A percentile compares a stretch with the other conserved stretches of the same genome.
Evolutionary conservation across 23 tunicate species (phyloP).

Genomic region (Aplidium turbinatum): DNA sequence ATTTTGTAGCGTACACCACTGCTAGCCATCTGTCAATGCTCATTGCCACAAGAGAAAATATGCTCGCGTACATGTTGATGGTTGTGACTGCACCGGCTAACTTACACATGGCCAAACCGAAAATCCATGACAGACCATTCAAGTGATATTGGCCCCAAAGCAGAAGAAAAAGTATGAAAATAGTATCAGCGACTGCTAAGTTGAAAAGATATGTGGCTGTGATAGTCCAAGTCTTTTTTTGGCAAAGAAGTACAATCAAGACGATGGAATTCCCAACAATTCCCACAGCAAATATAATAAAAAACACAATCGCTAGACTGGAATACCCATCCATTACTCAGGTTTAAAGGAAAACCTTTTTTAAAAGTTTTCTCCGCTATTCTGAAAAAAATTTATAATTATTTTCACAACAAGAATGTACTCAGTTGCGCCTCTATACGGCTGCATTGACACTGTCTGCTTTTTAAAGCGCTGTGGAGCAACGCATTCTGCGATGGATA

Average conservation of each 20-base stretch:
- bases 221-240: slow-evolving; percentile 55
- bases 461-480: no score
- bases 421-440: no score
- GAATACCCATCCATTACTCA: no score
- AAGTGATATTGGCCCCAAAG: slow-evolving; percentile 79
- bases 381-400: no score
- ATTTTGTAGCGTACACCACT: slow-evolving; percentile 73
- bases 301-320: slow-evolving; percentile 53
- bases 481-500: no score
- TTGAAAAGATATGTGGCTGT: slow-evolving; percentile 82
- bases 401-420: no score
- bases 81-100: slow-evolving; percentile 41
- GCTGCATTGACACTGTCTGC: no score
- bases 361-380: no score
- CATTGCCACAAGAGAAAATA: slow-evolving; percentile 78
- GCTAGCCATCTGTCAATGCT: slow-evolving; percentile 86
- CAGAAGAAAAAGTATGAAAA: slow-evolving; percentile 57
- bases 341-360: no score
- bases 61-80: slow-evolving; percentile 81
- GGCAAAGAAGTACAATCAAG: slow-evolving; percentile 51
- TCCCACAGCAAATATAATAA: slow-evolving; percentile 50
- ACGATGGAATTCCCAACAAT: slow-evolving; percentile 73
- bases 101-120: slow-evolving; percentile 72
- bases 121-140: slow-evolving; percentile 52
- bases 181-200: slow-evolving; percentile 63